phyloP scores from a whole-genome alignment of 2,888 invertebrate genomes.

The Campoplex capitator region DNA sequence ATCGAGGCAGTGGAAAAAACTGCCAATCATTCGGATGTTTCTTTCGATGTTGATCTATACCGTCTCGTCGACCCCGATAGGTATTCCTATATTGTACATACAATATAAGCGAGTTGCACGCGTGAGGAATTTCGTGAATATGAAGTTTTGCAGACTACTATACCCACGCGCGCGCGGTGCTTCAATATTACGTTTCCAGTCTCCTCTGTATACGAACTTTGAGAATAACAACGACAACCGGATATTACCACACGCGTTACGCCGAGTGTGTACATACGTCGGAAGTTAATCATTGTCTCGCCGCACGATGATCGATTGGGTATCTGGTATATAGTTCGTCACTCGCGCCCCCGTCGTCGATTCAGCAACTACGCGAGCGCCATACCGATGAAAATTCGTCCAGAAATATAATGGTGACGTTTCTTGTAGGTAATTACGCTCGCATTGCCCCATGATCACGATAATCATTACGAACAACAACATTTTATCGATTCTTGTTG shows the following conservation, averaged over 20 bases:
- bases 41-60: background rate
- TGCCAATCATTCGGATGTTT: background rate
- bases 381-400: constrained; percentile 88
- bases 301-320: constrained; percentile 90
- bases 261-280: constrained; percentile 6
- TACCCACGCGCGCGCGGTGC: too few species aligned
- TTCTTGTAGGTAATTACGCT: constrained; percentile 21
- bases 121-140: background rate
- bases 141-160: background rate
- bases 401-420: constrained; percentile 18
- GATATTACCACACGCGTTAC: constrained; percentile 28
- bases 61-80: background rate
- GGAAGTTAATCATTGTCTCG: constrained; percentile 20
- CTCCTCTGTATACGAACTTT: background rate
- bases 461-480: constrained; percentile 45
- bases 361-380: constrained; percentile 90
- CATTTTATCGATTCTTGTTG: constrained; percentile 72
- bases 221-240: constrained; percentile 27
- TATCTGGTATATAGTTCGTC: constrained; percentile 88
- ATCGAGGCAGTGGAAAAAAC: background rate
- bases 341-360: constrained; percentile 89
- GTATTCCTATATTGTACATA: background rate
- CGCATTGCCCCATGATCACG: constrained; percentile 33
- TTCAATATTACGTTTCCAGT: background rate
- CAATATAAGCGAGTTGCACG: too few species aligned